These are phyloP conservation scores for Danio tinwini DNA, from an alignment of 2,797 vertebrate species.

Conservation along the genomic window DNA sequence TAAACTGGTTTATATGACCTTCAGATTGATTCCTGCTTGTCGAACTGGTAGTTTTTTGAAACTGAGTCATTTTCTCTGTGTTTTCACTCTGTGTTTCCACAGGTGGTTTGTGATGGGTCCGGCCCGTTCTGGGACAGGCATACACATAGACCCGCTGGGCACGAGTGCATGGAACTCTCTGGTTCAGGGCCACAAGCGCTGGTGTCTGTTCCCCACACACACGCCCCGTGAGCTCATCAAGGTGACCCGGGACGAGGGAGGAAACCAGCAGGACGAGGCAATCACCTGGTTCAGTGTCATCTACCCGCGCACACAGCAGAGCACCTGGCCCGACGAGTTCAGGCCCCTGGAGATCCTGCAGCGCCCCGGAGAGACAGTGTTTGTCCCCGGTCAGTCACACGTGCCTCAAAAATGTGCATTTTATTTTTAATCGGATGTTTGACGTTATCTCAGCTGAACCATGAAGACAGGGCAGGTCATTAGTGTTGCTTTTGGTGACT, in stretches of 20 bases:
- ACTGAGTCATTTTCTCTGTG: background rate
- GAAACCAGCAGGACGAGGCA: slow-evolving; percentile 97
- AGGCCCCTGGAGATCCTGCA: slow-evolving; percentile 94
- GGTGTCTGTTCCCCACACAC: slow-evolving; percentile 97
- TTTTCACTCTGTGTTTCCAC: slow-evolving; percentile 9
- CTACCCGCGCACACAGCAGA: slow-evolving; percentile 90
- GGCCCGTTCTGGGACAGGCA: slow-evolving; percentile 93
- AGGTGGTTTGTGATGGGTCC: slow-evolving; percentile 99
- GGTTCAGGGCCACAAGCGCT: slow-evolving; percentile 96
- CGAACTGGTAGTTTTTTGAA: too few species aligned
- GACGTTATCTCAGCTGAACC: too few species aligned
- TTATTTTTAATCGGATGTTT: too few species aligned
- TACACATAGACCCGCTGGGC: slow-evolving; percentile 97
- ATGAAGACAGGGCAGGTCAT: too few species aligned
- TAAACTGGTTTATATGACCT: too few species aligned
- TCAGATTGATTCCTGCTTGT: too few species aligned
- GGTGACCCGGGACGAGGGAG: slow-evolving; percentile 88
- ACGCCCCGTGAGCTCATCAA: slow-evolving; percentile 97
- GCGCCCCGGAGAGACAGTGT: slow-evolving; percentile 93
- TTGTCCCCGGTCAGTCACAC: slow-evolving; percentile 88
- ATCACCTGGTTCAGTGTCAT: slow-evolving; percentile 97
- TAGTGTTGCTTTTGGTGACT: too few species aligned
- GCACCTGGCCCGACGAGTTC: slow-evolving; percentile 92
- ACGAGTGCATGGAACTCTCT: slow-evolving; percentile 98
- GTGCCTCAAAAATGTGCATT: too few species aligned